These are phyloP conservation scores for Ostrea edulis DNA, from an alignment of 1,140 invertebrate genomes.

Conservation along the genomic window DNA sequence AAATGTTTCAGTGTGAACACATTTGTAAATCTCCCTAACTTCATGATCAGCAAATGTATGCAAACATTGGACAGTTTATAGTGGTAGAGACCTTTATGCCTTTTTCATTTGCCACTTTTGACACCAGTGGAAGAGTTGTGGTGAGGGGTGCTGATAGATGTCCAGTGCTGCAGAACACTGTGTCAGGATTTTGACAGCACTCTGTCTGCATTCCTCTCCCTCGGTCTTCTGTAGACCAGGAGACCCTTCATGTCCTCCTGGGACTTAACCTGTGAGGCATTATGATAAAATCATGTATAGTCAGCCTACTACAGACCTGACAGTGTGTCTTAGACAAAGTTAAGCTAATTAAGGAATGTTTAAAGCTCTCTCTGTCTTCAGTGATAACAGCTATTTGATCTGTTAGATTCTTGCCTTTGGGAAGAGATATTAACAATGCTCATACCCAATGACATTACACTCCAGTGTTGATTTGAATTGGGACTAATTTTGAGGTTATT, in stretches of 20 bases:
- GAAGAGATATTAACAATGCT: slow-evolving; percentile 16
- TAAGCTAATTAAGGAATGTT: slow-evolving; percentile 26
- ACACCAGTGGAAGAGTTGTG: slow-evolving; percentile 10
- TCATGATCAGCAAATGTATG: background rate
- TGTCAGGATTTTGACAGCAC: slow-evolving; percentile 24
- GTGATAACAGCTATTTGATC: slow-evolving; percentile 25
- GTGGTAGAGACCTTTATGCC: background rate
- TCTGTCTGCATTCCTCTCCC: slow-evolving; percentile 13
- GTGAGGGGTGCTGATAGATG: slow-evolving; percentile 10
- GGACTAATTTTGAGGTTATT: background rate
- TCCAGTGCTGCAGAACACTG: background rate
- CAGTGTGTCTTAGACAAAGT: background rate
- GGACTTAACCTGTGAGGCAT: slow-evolving; percentile 18
- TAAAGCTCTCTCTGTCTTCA: slow-evolving; percentile 13
- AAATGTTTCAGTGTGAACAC: background rate
- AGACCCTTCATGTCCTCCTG: background rate
- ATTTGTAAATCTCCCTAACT: slow-evolving; percentile 5
- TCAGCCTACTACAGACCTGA: background rate
- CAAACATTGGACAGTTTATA: background rate
- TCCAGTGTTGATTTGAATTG: background rate
- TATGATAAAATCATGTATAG: slow-evolving; percentile 3
- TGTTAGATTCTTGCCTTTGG: background rate
- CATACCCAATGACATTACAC: background rate
- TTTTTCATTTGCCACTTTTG: slow-evolving; percentile 15
- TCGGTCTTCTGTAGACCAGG: background rate